Evolutionary conservation across 2,888 invertebrate species (phyloP).

Genomic region (Leptopterna dolabrata): DNA sequence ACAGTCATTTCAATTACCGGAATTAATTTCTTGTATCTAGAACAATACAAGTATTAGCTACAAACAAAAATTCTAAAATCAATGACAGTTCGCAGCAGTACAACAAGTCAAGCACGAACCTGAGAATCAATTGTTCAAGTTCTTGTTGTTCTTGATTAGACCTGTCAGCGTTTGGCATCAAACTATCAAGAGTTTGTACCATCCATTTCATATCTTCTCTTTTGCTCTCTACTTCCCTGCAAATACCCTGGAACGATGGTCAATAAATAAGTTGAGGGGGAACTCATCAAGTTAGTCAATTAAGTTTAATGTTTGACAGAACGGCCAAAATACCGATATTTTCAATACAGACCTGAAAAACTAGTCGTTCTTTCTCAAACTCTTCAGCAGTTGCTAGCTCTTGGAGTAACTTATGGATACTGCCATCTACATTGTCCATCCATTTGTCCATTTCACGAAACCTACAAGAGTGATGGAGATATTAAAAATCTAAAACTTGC

Average conservation of each 20-base stretch:
- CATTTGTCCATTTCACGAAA: conserved; percentile 85
- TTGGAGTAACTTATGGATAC: conserved; percentile 83
- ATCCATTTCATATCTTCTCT: conserved; percentile 96
- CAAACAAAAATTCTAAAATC: background rate
- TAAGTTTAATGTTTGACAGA: background rate
- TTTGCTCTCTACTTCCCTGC: conserved; percentile 89
- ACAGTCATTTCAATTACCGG: conserved; percentile 93
- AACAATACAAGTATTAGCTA: background rate
- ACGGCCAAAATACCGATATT: too few relatives aligned
- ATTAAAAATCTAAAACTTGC: background rate
- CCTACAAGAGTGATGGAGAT: conserved; percentile 65
- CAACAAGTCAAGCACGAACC: conserved; percentile 13
- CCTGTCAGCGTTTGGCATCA: conserved; percentile 83
- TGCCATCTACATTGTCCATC: conserved; percentile 91
- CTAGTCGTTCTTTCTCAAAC: conserved; percentile 88
- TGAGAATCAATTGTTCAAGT: conserved; percentile 82
- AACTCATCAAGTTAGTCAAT: background rate
- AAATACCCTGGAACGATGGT: conserved; percentile 78
- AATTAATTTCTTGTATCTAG: conserved; percentile 88
- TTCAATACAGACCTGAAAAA: conserved; percentile 70
- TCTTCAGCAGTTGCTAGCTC: conserved; percentile 89
- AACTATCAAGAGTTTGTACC: conserved; percentile 88
- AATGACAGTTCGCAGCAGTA: background rate
- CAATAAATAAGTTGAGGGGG: background rate
- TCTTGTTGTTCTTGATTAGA: conserved; percentile 79